Conservation (phyloP, 2,113 vertebrate genomes). For the Burhinus bistriatus region DNA sequence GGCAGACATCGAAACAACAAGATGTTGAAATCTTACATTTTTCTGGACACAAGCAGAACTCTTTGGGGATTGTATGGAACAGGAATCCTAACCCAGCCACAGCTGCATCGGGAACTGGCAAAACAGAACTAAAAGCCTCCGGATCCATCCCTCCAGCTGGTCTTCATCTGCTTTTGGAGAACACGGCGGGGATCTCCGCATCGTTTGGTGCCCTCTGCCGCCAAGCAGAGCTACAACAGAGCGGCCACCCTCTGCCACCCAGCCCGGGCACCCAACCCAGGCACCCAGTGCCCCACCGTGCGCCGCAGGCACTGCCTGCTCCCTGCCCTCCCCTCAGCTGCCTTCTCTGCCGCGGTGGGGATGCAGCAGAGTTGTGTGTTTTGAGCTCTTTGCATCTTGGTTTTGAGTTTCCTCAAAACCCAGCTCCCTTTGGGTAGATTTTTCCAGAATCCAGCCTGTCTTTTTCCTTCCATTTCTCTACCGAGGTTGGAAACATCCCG, state of each 20-base stretch:
- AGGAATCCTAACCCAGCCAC: background rate
- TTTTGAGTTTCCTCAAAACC: background rate
- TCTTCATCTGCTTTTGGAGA: background rate
- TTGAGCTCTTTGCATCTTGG: background rate
- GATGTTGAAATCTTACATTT: background rate
- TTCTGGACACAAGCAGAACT: accelerated
- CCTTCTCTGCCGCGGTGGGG: too few relatives aligned
- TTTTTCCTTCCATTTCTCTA: background rate
- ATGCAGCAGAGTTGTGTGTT: background rate
- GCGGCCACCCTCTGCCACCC: background rate
- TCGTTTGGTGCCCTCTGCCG: slow-evolving; percentile 46
- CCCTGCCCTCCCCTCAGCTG: background rate
- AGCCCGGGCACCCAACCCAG: background rate
- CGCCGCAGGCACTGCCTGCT: background rate
- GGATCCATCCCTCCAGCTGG: background rate
- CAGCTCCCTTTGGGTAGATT: background rate
- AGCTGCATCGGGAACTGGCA: background rate
- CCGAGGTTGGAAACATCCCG: background rate
- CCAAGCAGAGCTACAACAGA: background rate
- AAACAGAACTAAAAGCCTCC: background rate
- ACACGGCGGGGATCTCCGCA: background rate
- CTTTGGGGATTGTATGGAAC: accelerated
- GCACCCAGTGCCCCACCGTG: background rate
- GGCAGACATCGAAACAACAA: background rate
- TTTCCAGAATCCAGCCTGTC: background rate